These are phyloP conservation scores for Platycnemis pennipes DNA, from an alignment of 2,888 invertebrate genomes.

Conservation along the genomic window DNA sequence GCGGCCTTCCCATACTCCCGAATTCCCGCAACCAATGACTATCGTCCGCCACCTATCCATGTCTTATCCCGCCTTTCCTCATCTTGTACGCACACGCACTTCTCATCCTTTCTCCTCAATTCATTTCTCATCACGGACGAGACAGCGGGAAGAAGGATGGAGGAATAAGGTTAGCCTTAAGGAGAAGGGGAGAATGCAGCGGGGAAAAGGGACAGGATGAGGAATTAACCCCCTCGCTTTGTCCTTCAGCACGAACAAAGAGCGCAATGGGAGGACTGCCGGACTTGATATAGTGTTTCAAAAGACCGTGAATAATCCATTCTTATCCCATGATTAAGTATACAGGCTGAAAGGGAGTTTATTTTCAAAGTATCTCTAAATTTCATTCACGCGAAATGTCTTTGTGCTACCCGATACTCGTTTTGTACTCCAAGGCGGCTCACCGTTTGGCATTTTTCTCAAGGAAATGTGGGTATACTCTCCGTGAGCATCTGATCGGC, in stretches of 20 bases:
- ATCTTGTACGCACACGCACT: background rate
- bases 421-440: background rate
- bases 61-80: background rate
- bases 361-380: constrained; percentile 9
- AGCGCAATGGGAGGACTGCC: constrained; percentile 33
- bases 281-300: constrained; percentile 38
- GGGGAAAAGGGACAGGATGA: background rate
- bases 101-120: background rate
- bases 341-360: constrained; percentile 4
- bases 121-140: constrained; percentile 22
- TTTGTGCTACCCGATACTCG: background rate
- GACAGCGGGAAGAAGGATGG: constrained; percentile 25
- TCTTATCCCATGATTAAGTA: constrained; percentile 40
- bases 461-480: background rate
- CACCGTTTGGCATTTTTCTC: background rate
- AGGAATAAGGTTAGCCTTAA: background rate
- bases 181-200: background rate
- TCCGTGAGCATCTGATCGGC: no score
- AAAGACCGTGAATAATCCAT: constrained; percentile 33
- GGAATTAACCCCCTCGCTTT: constrained; percentile 27
- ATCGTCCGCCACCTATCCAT: background rate
- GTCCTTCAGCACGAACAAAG: background rate
- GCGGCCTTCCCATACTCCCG: background rate
- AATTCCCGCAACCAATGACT: background rate
- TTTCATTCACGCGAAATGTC: background rate